Percentiles rank a stretch among this genome's conserved stretches.
Conservation (phyloP, 35 echinoderm and acorn worm species). For the Holothuria glaberrima region DNA sequence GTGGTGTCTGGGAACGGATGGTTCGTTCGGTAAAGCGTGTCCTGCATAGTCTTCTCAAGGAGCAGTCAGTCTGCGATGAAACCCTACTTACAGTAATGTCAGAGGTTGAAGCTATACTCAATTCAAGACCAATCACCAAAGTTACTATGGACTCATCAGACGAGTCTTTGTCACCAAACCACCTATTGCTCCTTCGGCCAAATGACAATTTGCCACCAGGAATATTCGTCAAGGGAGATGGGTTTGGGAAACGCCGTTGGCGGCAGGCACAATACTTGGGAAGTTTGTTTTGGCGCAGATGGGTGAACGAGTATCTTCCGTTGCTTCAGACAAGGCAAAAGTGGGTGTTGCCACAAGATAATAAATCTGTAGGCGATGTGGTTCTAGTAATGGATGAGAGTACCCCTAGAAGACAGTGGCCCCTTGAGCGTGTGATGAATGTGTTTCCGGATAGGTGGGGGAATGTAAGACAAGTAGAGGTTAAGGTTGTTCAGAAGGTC, state of each 20-base stretch:
- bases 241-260: conserved; percentile 6
- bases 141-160: neutral
- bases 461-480: conserved; percentile 37
- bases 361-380: conserved; percentile 23
- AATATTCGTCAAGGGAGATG: conserved; percentile 12
- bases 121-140: conserved; percentile 8
- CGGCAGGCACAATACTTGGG: conserved; percentile 38
- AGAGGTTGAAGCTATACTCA: conserved; percentile 30
- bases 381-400: conserved; percentile 51
- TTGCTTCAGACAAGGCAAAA: neutral
- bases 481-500: conserved; percentile 7
- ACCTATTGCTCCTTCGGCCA: conserved; percentile 2
- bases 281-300: conserved; percentile 67
- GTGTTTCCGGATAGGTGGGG: conserved; percentile 36
- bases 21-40: conserved; percentile 7
- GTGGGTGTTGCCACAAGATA: conserved; percentile 26
- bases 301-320: conserved; percentile 22
- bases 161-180: conserved; percentile 29
- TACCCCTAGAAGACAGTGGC: conserved; percentile 41
- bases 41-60: neutral
- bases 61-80: neutral
- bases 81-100: conserved; percentile 6
- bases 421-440: conserved; percentile 31
- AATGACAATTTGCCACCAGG: conserved; percentile 25
- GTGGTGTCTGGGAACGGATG: conserved; percentile 20